Evolutionary conservation across 1,140 invertebrate genomes (phyloP).

Genomic region (Dendroctonus valens): DNA sequence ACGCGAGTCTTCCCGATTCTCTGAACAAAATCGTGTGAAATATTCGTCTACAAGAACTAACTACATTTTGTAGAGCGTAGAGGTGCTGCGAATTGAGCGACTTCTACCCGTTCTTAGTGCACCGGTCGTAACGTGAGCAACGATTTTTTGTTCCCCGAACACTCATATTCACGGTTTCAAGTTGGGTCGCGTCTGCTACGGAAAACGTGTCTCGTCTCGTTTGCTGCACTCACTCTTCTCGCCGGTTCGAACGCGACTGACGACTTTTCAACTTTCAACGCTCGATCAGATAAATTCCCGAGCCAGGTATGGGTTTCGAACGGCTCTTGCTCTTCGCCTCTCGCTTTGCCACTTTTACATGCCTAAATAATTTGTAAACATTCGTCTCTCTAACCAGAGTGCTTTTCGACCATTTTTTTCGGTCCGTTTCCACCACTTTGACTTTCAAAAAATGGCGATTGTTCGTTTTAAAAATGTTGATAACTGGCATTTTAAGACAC

Average conservation of each 20-base stretch:
- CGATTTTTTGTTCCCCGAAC: conserved; percentile 18
- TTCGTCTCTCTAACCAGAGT: conserved; percentile 25
- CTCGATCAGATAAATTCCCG: conserved; percentile 32
- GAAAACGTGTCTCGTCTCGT: background rate
- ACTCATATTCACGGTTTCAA: conserved; percentile 20
- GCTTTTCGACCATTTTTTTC: conserved; percentile 25
- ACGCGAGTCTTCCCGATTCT: conserved; percentile 1
- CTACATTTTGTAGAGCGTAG: conserved; percentile 12
- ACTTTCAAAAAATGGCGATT: background rate
- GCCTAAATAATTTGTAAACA: conserved; percentile 34
- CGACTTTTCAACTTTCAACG: conserved; percentile 34
- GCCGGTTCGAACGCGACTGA: conserved; percentile 28
- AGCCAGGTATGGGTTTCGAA: conserved; percentile 32
- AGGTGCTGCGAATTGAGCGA: conserved; percentile 5
- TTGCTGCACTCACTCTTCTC: conserved; percentile 4
- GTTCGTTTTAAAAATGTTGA: background rate
- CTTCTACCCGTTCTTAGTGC: conserved; percentile 19
- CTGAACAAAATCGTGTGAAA: conserved; percentile 2
- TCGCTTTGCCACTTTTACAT: conserved; percentile 32
- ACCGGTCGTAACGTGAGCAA: conserved; percentile 21
- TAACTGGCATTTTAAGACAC: background rate
- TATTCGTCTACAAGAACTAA: conserved; percentile 9
- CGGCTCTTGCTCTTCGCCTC: conserved; percentile 23
- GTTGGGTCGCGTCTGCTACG: background rate
- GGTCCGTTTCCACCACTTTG: background rate